phyloP scores from a whole-genome alignment of 2,113 vertebrate genomes.

The Megaceryle torquata region DNA sequence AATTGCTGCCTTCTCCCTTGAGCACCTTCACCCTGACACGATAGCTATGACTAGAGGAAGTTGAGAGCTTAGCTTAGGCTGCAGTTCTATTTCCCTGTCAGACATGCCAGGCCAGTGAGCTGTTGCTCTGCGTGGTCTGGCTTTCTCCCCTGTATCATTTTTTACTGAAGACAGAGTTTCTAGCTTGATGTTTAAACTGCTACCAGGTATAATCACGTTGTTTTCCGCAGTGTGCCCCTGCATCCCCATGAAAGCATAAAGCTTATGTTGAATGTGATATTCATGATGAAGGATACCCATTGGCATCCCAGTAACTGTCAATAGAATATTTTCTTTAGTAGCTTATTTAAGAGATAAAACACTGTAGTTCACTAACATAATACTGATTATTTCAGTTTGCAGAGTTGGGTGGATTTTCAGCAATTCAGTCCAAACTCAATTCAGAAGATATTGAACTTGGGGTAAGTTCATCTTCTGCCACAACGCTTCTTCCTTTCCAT shows the following conservation, averaged over 20 bases:
- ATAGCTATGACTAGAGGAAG: neutral
- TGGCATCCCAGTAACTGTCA: neutral
- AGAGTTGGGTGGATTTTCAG: slow-evolving; percentile 94
- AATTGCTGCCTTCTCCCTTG: neutral
- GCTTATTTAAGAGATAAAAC: neutral
- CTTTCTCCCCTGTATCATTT: neutral
- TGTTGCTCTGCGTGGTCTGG: neutral
- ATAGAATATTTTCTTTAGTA: neutral
- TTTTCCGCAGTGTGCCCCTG: neutral
- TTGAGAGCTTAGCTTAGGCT: neutral
- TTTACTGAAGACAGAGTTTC: neutral
- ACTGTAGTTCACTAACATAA: neutral
- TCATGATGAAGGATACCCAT: neutral
- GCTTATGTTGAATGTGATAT: neutral
- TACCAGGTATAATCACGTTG: neutral
- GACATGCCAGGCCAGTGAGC: neutral
- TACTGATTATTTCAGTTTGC: slow-evolving; percentile 84
- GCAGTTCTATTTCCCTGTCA: neutral
- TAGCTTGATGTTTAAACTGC: neutral
- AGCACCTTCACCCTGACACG: neutral
- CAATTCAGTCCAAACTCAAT: slow-evolving; percentile 94
- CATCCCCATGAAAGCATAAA: neutral
- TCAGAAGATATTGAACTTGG: slow-evolving; percentile 94
- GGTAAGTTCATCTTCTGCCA: slow-evolving; percentile 75
- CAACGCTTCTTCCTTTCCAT: neutral